These are phyloP conservation scores for Leptodactylus fallax DNA, from an alignment of 2,797 vertebrate species.

Conservation along the genomic window DNA sequence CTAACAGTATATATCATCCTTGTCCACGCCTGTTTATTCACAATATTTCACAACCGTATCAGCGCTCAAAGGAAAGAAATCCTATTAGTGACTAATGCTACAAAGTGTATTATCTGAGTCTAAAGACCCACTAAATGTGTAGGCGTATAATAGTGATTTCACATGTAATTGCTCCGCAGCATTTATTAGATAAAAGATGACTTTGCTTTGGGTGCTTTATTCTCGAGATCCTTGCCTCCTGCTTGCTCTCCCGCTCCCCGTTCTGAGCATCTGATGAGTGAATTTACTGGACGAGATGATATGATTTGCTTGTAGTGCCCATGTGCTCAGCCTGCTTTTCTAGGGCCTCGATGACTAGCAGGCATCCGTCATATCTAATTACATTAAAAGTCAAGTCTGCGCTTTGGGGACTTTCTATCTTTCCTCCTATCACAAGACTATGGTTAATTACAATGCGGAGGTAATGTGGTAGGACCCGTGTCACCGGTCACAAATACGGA, in stretches of 20 bases:
- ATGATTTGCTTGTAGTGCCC: slow-evolving; percentile 13
- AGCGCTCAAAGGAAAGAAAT: neutral
- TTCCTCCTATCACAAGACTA: neutral
- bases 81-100: neutral
- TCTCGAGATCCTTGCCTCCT: neutral
- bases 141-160: neutral
- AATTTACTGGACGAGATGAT: neutral
- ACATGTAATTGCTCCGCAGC: neutral
- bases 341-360: slow-evolving; percentile 19
- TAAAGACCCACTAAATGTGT: neutral
- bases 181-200: slow-evolving; percentile 12
- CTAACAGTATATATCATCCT: neutral
- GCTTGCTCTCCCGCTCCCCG: neutral
- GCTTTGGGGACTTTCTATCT: slow-evolving; percentile 21
- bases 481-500: no score
- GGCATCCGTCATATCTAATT: slow-evolving; percentile 10
- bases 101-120: neutral
- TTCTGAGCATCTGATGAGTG: slow-evolving; percentile 1
- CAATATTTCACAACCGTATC: neutral
- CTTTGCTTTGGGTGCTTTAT: neutral
- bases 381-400: slow-evolving; percentile 21
- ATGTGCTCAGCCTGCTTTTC: slow-evolving; percentile 7
- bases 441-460: neutral
- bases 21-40: neutral
- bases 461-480: neutral